Conservation (phyloP, 1,140 invertebrate species). For the Argopecten irradians region DNA sequence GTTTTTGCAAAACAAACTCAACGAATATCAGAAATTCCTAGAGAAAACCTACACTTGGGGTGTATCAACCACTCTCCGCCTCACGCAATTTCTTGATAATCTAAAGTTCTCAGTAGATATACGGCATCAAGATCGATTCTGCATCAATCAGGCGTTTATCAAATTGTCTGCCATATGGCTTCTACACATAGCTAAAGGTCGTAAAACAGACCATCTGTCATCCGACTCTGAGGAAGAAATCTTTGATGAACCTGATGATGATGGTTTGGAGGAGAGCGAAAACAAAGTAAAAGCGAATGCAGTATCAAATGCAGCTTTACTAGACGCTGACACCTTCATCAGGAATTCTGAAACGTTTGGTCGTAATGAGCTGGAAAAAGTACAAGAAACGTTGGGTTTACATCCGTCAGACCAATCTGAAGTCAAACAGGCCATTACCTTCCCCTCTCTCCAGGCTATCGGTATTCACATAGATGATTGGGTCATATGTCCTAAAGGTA, state of each 20-base stretch:
- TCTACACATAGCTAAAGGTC: neutral
- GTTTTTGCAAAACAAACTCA: neutral
- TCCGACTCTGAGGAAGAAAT: neutral
- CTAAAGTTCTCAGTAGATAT: neutral
- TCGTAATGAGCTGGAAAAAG: neutral
- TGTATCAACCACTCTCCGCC: neutral
- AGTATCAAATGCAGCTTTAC: neutral
- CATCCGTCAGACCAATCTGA: neutral
- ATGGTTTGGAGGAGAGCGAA: neutral
- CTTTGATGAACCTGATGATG: neutral
- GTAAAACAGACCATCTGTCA: neutral
- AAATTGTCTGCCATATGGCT: neutral
- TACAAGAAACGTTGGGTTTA: neutral
- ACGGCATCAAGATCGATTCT: neutral
- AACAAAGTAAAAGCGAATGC: neutral
- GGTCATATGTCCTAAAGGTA: neutral
- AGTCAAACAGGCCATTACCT: neutral
- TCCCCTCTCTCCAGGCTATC: neutral
- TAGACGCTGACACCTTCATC: neutral
- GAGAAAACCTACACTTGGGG: neutral
- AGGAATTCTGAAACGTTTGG: neutral
- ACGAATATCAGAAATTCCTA: neutral
- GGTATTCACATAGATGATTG: neutral
- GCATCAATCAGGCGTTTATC: neutral
- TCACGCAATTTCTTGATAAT: neutral